These are phyloP conservation scores for Cancer borealis DNA, from an alignment of 2,888 invertebrate species.

Conservation along the genomic window DNA sequence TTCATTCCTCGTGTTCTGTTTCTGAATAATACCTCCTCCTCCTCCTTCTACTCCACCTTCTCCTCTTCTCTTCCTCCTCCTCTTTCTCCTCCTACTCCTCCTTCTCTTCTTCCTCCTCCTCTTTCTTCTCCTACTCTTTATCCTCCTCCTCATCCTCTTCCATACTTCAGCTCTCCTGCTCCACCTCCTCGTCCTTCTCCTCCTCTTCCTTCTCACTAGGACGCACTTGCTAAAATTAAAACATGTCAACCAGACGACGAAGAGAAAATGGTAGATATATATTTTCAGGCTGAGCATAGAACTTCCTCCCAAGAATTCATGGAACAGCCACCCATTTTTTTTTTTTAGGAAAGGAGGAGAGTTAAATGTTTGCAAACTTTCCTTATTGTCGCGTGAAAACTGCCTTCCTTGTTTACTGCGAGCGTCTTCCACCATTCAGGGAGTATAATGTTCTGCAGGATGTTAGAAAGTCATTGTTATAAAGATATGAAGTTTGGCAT, in stretches of 20 bases:
- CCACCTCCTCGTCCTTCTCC: not conserved
- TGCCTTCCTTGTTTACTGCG: not conserved
- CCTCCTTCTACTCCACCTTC: not conserved
- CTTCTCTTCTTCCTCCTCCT: not conserved
- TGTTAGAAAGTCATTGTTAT: not conserved
- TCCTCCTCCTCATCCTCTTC: not conserved
- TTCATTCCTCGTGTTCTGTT: not conserved
- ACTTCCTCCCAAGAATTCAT: constrained; percentile 35
- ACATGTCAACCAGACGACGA: constrained; percentile 9
- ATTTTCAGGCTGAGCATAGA: constrained; percentile 25
- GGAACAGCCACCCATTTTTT: constrained; percentile 10
- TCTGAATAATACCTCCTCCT: not conserved
- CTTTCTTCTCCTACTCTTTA: not conserved
- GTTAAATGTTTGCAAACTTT: not conserved
- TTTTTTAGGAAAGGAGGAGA: not conserved
- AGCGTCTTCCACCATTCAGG: not conserved
- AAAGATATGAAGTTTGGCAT: not conserved
- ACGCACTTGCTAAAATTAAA: constrained; percentile 41
- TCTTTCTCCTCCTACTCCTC: not conserved
- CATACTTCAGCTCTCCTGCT: not conserved
- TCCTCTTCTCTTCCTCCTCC: constrained; percentile 3
- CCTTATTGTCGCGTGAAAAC: not conserved
- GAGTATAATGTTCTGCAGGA: not conserved
- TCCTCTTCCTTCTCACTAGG: not conserved
- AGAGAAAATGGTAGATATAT: constrained; percentile 38